Conservation (phyloP, 2,888 invertebrate species). For the Ariolimax columbianus region DNA sequence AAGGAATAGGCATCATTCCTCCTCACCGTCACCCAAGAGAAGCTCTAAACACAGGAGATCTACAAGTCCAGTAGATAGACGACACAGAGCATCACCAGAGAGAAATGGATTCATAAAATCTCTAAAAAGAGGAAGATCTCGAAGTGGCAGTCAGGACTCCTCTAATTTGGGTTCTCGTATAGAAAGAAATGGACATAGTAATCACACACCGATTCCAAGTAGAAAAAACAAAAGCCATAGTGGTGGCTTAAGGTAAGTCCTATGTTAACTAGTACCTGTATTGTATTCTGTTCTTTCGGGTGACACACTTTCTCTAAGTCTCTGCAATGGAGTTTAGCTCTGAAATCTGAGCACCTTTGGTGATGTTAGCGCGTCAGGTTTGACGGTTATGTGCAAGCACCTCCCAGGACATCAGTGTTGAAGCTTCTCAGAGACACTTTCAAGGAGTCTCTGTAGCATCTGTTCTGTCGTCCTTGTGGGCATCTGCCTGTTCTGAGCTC, state of each 20-base stretch:
- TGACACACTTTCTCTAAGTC: too few species aligned
- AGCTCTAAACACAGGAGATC: background rate
- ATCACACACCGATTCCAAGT: background rate
- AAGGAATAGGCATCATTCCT: background rate
- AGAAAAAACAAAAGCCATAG: background rate
- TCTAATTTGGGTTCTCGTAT: background rate
- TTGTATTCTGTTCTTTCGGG: too few species aligned
- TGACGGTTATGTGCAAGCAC: too few species aligned
- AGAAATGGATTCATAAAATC: constrained; percentile 29
- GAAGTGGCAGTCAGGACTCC: background rate
- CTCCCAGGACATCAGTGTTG: too few species aligned
- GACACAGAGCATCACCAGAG: background rate
- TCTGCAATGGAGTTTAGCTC: too few species aligned
- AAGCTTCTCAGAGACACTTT: too few species aligned
- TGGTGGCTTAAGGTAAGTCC: background rate
- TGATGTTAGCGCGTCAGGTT: too few species aligned
- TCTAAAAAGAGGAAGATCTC: background rate
- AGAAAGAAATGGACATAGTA: background rate
- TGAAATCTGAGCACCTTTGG: too few species aligned
- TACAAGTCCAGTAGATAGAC: background rate
- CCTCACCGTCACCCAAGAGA: background rate
- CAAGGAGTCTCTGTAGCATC: too few species aligned
- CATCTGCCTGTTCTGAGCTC: too few species aligned
- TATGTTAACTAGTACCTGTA: background rate
- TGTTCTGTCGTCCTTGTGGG: too few species aligned